Percentiles rank a stretch among this genome's conserved stretches.
Evolutionary conservation across 92 coral and sea anemone species (phyloP).

Genomic region (Siderastrea radians): DNA sequence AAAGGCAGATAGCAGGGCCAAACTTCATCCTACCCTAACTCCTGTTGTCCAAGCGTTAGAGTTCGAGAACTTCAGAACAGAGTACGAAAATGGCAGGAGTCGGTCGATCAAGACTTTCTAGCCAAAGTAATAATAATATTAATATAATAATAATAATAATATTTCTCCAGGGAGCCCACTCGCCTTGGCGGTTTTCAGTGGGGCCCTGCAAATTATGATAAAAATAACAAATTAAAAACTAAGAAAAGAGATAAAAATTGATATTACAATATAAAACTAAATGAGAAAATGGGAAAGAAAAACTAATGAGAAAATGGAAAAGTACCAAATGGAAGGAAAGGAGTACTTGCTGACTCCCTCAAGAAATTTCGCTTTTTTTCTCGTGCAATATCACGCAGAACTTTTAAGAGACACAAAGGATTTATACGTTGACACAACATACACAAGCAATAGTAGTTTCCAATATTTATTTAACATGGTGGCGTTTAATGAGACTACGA

Average conservation of each 20-base stretch:
- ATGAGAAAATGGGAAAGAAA: no score
- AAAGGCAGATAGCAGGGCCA: constrained; percentile 8
- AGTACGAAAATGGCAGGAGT: constrained; percentile 50
- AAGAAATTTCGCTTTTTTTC: constrained; percentile 38
- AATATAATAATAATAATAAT: no score
- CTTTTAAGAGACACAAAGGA: constrained; percentile 19
- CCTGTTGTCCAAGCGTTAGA: constrained; percentile 51
- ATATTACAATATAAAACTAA: no score
- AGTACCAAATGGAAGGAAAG: constrained; percentile 47
- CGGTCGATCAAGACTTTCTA: constrained; percentile 41
- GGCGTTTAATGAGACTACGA: constrained; percentile 33
- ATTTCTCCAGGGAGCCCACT: no score
- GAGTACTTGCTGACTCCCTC: constrained; percentile 34
- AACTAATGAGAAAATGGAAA: constrained; percentile 41
- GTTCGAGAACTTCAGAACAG: constrained; percentile 44
- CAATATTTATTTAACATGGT: constrained; percentile 52
- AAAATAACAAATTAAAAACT: no score
- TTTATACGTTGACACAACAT: constrained; percentile 43
- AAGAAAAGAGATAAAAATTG: no score
- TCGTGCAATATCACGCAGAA: constrained; percentile 43
- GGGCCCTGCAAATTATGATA: no score
- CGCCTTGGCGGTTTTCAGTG: no score
- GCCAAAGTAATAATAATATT: background rate
- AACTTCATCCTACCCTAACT: background rate
- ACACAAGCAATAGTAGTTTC: constrained; percentile 39